Base-by-base conservation (phyloP, 1,140 invertebrate genomes). In the Samia ricini region DNA sequence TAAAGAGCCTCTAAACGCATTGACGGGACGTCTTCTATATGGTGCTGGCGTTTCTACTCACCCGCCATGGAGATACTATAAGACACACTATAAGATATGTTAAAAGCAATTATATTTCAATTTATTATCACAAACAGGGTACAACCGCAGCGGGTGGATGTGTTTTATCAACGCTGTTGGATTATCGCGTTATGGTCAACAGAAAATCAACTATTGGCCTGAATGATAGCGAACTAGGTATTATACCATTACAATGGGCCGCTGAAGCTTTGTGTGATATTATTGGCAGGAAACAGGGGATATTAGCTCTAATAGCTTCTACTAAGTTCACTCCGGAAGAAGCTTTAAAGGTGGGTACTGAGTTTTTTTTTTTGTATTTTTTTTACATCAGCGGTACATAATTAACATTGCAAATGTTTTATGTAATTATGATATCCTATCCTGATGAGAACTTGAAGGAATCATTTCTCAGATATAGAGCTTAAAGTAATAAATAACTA, bases 71-170 rank as follows among this genome's bases (percentile, higher is more conserved):
- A n/a, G n/a, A n/a, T n/a, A n/a, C n/a, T n/a, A n/a, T n/a, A n/a
- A n/a, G n/a, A n/a, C n/a, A n/a, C n/a, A n/a, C n/a, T n/a, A n/a
- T n/a, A n/a, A n/a, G n/a, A n/a, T n/a, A n/a, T n/a, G n/a, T n/a
- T n/a, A n/a, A n/a, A n/a, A n/a, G n/a, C n/a, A n/a, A n/a, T n/a
- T n/a, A n/a, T n/a, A n/a, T n/a, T n/a, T n/a, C 7, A 42, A 12
- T 23, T 42, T 52, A 20, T 19, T 52, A 36, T 26, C 49, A 19
- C 50, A 12, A 64, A 33, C 54, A 90, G 88, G 88, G 88, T 22
- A 94, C 97, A 73, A 92, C 95, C 60, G 96, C 96, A 36, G 97
- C 96, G 20, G 96, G 96, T 33, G 97, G 96, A 5, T 97, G 96
- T 85, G 83, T 97, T 2, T 68, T 98, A 33, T 91, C 96, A 6